phyloP scores from a whole-genome alignment of 2,888 invertebrate species.

The Holacanthella duospinosa region DNA sequence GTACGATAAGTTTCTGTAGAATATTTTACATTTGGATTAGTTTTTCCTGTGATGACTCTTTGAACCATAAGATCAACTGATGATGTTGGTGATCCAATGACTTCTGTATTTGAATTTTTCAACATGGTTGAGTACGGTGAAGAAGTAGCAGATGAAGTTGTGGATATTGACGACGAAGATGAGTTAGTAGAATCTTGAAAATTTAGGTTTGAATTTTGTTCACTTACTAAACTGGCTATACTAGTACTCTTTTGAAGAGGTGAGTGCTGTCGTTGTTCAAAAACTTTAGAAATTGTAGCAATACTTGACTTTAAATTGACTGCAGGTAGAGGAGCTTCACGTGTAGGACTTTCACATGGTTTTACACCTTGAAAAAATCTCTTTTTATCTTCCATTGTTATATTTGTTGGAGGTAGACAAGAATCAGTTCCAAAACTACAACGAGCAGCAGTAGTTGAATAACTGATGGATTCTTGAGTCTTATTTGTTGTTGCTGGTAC shows the following conservation, averaged over 20 bases:
- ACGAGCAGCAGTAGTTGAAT: background rate
- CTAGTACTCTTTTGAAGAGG: background rate
- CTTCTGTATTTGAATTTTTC: background rate
- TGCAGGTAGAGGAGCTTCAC: slow-evolving; percentile 35
- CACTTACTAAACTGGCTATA: background rate
- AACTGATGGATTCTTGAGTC: background rate
- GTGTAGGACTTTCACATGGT: slow-evolving; percentile 29
- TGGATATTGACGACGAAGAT: background rate
- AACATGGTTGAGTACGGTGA: background rate
- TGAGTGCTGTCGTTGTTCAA: slow-evolving; percentile 28
- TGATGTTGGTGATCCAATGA: background rate
- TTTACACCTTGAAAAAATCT: slow-evolving; percentile 36
- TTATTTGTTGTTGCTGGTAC: background rate
- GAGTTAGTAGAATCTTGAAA: background rate
- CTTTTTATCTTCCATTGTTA: slow-evolving; percentile 23
- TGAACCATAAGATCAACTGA: slow-evolving; percentile 34
- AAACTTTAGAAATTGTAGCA: slow-evolving; percentile 36
- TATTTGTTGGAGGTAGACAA: background rate
- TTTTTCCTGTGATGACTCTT: slow-evolving; percentile 23
- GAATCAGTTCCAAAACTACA: background rate
- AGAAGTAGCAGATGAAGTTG: slow-evolving; percentile 1
- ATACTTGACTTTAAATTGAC: slow-evolving; percentile 34
- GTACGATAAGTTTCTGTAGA: no score
- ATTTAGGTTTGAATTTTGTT: background rate
- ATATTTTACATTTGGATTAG: background rate